Evolutionary conservation across 1,140 invertebrate species (phyloP), one percentile per base, ranked within the genome.

Genomic region (Habropoda laboriosa): DNA sequence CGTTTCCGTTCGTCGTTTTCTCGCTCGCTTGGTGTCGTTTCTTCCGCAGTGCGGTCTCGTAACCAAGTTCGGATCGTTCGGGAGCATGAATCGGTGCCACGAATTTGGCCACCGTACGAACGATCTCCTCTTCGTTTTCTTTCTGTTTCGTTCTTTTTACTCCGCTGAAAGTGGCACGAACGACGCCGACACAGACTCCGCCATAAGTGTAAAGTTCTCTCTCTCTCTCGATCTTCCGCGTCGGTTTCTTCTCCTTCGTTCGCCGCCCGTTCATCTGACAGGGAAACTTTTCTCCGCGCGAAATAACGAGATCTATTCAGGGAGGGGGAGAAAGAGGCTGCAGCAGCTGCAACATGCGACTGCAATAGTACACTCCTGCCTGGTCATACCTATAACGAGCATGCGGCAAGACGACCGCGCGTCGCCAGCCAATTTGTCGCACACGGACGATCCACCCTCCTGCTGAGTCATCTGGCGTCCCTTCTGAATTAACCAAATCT

Each of bases 291-390:
- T 63, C 5, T 38, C 45, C 24, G 24, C 53, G 32, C 40, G 58
- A 74, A 77, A 84, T 83, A 87, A 88, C 79, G 76, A 87, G 82
- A 85, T 78, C 78, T 77, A 74, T 80, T 81, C 70, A 70, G n/a
- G n/a, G n/a, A n/a, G n/a, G n/a, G n/a, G n/a, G n/a, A n/a, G n/a
- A n/a, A 24, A 40, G 24, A 49, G 30, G 30, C 38, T 40, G 35
- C 47, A 32, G 61, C 51, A 42, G 49, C 68, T 73, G 49, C 73
- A 45, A 79, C 24, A 73, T 64, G 47, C 72, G 68, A 64, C 82
- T 75, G 68, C 80, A 61, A 74, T 6, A 12, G 78, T 81, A 45
- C 77, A 63, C 60, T n/a, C 55, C 35, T 21, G n/a, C 32, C 61
- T 40, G 49, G n/a, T 40, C 64, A 32, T 64, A 53, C 21, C 70